Conservation (phyloP, 2,113 vertebrate species). For the Ahaetulla prasina region DNA sequence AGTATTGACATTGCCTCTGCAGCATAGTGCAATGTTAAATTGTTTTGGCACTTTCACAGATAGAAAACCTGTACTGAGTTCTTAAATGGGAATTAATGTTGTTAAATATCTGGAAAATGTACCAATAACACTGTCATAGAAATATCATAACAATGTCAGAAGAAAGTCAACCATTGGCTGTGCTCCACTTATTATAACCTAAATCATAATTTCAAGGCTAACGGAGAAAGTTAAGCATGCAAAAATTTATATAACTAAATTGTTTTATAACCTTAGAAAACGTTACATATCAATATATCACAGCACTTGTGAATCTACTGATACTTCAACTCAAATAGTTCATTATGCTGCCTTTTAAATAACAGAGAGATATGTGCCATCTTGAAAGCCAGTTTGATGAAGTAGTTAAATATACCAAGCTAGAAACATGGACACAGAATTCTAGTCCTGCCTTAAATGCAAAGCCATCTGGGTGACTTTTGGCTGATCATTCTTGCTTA, state of each 20-base stretch:
- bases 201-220: neutral
- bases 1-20: neutral
- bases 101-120: neutral
- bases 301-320: neutral
- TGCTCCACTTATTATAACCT: neutral
- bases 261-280: neutral
- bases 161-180: neutral
- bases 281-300: neutral
- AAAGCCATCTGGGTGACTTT: neutral
- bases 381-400: neutral
- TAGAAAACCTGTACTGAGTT: neutral
- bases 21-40: neutral
- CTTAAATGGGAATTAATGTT: neutral
- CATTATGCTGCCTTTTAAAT: neutral
- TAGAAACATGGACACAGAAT: neutral
- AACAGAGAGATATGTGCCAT: neutral
- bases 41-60: neutral
- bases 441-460: no score
- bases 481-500: neutral
- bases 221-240: neutral
- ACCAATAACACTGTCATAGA: neutral
- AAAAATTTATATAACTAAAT: neutral
- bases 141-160: slow-evolving; percentile 1
- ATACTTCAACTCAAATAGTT: neutral
- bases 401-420: neutral